These are phyloP conservation scores for Athene cunicularia DNA, from an alignment of 2,113 vertebrate species.

Conservation along the genomic window DNA sequence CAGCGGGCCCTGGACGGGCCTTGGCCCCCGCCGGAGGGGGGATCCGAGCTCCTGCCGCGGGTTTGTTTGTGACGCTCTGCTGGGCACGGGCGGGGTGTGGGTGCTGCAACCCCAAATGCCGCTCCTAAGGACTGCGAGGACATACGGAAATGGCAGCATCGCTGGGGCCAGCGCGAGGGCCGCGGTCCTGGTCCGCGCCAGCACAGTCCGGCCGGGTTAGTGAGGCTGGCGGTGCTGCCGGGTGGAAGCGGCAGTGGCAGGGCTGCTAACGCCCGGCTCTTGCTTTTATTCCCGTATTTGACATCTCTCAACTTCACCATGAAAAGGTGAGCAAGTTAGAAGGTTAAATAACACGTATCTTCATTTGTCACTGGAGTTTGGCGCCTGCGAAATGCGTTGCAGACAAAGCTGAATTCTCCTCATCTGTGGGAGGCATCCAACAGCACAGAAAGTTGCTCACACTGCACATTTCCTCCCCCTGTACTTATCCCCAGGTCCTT, in stretches of 20 bases:
- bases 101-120: neutral
- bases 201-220: rapidly evolving
- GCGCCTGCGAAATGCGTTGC: neutral
- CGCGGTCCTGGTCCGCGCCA: no score
- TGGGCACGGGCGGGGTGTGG: rapidly evolving
- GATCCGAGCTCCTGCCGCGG: no score
- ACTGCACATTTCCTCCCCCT: neutral
- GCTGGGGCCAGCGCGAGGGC: neutral
- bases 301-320: no score
- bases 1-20: no score
- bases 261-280: neutral
- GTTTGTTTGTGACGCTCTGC: neutral
- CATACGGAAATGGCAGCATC: neutral
- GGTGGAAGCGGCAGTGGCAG: neutral
- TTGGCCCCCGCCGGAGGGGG: no score
- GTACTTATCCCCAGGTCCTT: neutral
- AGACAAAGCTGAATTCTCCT: neutral
- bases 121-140: neutral
- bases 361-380: neutral
- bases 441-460: neutral
- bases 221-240: neutral
- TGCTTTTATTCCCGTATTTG: neutral
- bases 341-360: neutral
- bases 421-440: neutral
- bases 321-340: neutral